phyloP scores from a whole-genome alignment of 2,888 invertebrate species.

The Dione vanillae region DNA sequence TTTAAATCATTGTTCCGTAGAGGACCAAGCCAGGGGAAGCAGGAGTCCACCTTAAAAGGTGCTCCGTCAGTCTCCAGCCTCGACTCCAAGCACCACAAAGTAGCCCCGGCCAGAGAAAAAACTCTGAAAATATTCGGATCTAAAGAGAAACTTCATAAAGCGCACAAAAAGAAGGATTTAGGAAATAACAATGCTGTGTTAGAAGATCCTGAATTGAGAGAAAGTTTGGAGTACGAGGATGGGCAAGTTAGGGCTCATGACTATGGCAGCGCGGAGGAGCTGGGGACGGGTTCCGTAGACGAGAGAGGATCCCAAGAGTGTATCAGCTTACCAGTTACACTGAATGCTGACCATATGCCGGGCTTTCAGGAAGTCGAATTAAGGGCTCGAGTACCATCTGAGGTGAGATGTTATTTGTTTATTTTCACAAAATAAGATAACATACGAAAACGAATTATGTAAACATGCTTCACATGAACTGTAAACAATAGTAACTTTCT shows the following conservation, averaged over 20 bases:
- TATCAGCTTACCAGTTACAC: conserved; percentile 77
- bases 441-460: background rate
- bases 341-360: conserved; percentile 79
- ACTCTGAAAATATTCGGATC: conserved; percentile 80
- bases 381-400: conserved; percentile 74
- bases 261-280: conserved; percentile 78
- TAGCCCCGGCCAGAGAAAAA: conserved; percentile 78
- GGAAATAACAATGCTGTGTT: conserved; percentile 79
- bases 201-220: conserved; percentile 77
- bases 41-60: conserved; percentile 82
- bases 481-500: conserved; percentile 25
- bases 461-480: background rate
- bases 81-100: conserved; percentile 85
- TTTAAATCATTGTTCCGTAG: conserved; percentile 96
- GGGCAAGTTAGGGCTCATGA: conserved; percentile 64
- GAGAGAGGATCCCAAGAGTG: conserved; percentile 78
- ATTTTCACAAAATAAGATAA: background rate
- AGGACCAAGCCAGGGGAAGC: conserved; percentile 87
- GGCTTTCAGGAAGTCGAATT: conserved; percentile 80
- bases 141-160: conserved; percentile 81
- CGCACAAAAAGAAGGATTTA: conserved; percentile 76
- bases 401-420: conserved; percentile 60
- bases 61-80: conserved; percentile 87
- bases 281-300: conserved; percentile 69
- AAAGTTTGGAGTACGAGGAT: conserved; percentile 72